Base-by-base conservation (phyloP, 2,797 vertebrate genomes). In the Xiphophorus birchmanni region DNA sequence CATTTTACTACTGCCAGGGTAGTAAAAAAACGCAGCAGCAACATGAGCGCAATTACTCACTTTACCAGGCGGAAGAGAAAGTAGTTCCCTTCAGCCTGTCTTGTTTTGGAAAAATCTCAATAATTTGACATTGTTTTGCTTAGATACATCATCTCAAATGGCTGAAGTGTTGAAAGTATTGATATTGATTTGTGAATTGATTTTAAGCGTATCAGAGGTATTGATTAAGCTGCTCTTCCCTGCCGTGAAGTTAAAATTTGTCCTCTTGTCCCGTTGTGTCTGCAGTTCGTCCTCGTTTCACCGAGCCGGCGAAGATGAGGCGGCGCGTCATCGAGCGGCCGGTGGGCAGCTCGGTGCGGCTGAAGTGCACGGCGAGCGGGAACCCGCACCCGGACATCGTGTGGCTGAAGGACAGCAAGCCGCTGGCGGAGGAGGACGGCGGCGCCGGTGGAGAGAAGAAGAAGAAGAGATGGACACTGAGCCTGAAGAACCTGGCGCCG, bases 261-360 rank as follows among this genome's bases (percentile, higher is more conserved):
- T 42, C 40, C 18, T 2, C 60, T 65, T 48, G 6, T 75, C 17
- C 23, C 2, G 9, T 60, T 0, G 74, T 74, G 67, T 35, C 52
- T 40, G 58, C 87, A 99, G 98, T 97, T 0, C 96, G 97, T 35
- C 98, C 98, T 23, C 96, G 98, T 69, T 99, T 99, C 94, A 99
- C 98, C 0, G 98, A 99, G 90, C 98, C 98, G 0, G 97, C 98
- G n/a, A 99, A 99, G 94, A 99, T 99, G 99, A 95, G 99, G 45
- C 97, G 97, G 82, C 96, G 98, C 0, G 98, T 99, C 91, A 99
- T 99, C 0, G 98, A 98, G 0, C 96, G 98, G 12, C 98, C 99
- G 0, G 98, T 98, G 0, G 99, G 99, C 63, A 99, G 99, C 93
- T 99, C 99, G 0, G 96, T 99, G 84, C 96, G 98, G 4, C 97